Evolutionary conservation across 2,888 invertebrate species (phyloP).

Genomic region (Pollenia angustigena): DNA sequence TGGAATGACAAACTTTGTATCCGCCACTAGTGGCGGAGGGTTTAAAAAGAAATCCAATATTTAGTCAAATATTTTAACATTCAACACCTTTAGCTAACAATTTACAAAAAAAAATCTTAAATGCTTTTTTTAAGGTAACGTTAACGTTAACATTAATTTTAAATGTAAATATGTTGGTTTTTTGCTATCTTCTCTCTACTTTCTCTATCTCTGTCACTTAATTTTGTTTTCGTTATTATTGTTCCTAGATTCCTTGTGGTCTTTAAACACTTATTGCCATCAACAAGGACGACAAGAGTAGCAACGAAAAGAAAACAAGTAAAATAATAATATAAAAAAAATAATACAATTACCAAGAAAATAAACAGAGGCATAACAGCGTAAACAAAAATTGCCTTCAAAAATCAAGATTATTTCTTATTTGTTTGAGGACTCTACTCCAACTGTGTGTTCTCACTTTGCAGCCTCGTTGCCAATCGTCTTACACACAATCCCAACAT

Average conservation of each 20-base stretch:
- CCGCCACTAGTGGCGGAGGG: no score
- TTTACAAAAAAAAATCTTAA: background rate
- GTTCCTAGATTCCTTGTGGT: background rate
- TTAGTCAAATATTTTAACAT: conserved; percentile 22
- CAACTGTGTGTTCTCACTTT: no score
- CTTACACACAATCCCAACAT: background rate
- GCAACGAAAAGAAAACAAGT: background rate
- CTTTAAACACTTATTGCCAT: background rate
- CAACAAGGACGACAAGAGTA: background rate
- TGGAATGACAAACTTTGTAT: no score
- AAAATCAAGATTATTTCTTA: conserved; percentile 23
- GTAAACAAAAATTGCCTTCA: conserved; percentile 7
- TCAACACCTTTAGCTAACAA: conserved; percentile 58
- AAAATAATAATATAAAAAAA: conserved; percentile 8
- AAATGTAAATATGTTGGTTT: conserved; percentile 60
- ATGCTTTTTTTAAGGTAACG: conserved; percentile 1
- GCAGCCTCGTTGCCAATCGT: no score
- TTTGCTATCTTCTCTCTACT: background rate
- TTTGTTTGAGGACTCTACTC: background rate
- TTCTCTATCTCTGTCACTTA: background rate
- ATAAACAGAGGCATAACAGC: conserved; percentile 35
- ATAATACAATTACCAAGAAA: conserved; percentile 32
- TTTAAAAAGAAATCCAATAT: no score
- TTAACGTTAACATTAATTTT: conserved; percentile 45
- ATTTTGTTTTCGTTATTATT: conserved; percentile 1